Evolutionary conservation across 2,113 vertebrate genomes (phyloP), one percentile per base, ranked within the genome.

Genomic region (Macaca nemestrina): DNA sequence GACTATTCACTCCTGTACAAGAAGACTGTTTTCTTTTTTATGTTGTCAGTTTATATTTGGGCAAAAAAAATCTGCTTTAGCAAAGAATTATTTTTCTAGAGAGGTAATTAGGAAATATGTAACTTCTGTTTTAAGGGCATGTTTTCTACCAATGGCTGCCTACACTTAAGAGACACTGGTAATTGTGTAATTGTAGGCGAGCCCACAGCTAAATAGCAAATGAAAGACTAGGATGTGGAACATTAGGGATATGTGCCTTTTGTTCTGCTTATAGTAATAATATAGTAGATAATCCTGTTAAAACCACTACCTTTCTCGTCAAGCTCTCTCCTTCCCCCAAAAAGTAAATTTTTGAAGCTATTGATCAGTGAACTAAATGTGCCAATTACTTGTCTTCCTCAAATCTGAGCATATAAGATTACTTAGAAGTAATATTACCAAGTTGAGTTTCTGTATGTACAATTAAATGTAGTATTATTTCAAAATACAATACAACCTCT

Each of bases 391-490:
- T 78, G 48, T 13, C n/a, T 91, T 94, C 35, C 52, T 94, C 70
- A 94, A 72, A 67, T 67, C 5, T 89, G 81, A 91, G 88, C 59
- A 83, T 72, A 13, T 64, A 88, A 80, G 43, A 96, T 97, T 2
- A 40, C 96, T 97, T 97, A 90, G 89, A 78, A 97, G 93, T 48
- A 88, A 70, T 57, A 95, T 30, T 83, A 90, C 88, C 97, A 98
- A 14, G 52, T 88, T 86, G 35, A 86, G 45, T 78, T 90, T 78
- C 76, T 70, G 1, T 92, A 52, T 32, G 0, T 81, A 87, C 88
- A 95, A 86, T 85, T 75, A 85, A 95, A 88, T 93, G 76, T 95
- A 82, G 70, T 88, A 43, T 48, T 52, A 48, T 88, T 88, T 80
- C 82, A 52, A 9, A 16, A 90, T 95, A 79, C 38, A 93, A 38